Evolutionary conservation across 2,888 invertebrate genomes (phyloP), one percentile per base, ranked within the genome.

Genomic region (Heliothis peltigera): DNA sequence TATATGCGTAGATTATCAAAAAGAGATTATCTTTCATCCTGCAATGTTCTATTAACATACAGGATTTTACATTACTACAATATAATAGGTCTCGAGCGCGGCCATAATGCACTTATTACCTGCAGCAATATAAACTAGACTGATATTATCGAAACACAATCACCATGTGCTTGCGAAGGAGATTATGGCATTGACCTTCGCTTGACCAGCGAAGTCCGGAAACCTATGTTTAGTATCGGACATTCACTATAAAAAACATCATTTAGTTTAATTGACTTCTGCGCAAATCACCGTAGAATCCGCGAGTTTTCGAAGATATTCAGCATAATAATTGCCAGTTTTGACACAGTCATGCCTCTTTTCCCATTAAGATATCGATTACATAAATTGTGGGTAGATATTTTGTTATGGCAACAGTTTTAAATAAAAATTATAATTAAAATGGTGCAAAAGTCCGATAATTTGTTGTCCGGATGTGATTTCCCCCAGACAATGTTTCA

Each of bases 141-240:
- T 49, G 10, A 22, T 15, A 44, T 4, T 5, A 52, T 39, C 21
- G 12, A 25, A 32, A 19, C 7, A 22, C 19, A 42, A 19, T 46
- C 46, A 28, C 48, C 15, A 42, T 17, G n/a, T 19, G 19, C 44
- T 22, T 18, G 32, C 3, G 10, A 8, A 10, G 22, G 42, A 46
- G 39, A 28, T n/a, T 46, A 61, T 61, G 56, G 68, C 74, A 73
- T 57, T 71, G 70, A 67, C 61, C 68, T 67, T 62, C 61, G 19
- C n/a, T 15, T 35, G 5, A 32, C 6, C 28, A 32, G 18, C 32
- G 44, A 17, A 17, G 52, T 39, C 55, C 55, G 67, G 67, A 66
- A 60, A 47, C 47, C 48, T 42, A 32, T 67, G 39, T 73, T 66
- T 66, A 73, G 61, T 42, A 32, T 43, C 52, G 43, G 67, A 60